These are phyloP conservation scores for Neomonachus schauinslandi DNA, from an alignment of 2,113 vertebrate genomes.

Conservation along the genomic window DNA sequence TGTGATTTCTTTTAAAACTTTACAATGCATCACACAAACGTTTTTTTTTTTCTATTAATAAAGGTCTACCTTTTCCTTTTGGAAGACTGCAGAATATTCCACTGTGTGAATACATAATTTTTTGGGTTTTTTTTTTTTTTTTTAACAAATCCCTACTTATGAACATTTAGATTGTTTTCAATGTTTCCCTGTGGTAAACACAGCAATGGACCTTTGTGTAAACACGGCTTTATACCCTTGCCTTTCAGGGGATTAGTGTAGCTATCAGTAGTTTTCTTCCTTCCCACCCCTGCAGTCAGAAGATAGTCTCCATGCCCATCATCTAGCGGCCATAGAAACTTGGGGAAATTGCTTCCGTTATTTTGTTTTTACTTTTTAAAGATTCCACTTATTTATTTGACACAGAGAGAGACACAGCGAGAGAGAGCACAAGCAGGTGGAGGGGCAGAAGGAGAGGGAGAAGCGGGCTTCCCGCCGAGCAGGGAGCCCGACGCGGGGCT, in stretches of 20 bases:
- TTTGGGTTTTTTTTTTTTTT: background rate
- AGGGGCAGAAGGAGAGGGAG: too few species aligned
- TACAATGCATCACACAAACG: background rate
- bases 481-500: too few species aligned
- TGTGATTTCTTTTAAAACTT: background rate
- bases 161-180: background rate
- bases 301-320: background rate
- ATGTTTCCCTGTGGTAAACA: background rate
- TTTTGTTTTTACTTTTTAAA: background rate
- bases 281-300: background rate
- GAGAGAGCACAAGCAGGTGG: too few species aligned
- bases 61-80: background rate
- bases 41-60: background rate
- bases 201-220: background rate
- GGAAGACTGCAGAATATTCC: background rate
- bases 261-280: background rate
- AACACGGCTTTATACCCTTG: background rate
- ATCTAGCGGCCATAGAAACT: background rate
- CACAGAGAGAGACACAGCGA: too few species aligned
- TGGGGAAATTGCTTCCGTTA: background rate
- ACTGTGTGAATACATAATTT: background rate
- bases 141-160: background rate
- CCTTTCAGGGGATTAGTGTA: background rate
- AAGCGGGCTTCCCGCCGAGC: too few species aligned
- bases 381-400: too few species aligned